phyloP scores from a whole-genome alignment of 1,140 invertebrate genomes.

The Pogonognathellus flavescens region DNA sequence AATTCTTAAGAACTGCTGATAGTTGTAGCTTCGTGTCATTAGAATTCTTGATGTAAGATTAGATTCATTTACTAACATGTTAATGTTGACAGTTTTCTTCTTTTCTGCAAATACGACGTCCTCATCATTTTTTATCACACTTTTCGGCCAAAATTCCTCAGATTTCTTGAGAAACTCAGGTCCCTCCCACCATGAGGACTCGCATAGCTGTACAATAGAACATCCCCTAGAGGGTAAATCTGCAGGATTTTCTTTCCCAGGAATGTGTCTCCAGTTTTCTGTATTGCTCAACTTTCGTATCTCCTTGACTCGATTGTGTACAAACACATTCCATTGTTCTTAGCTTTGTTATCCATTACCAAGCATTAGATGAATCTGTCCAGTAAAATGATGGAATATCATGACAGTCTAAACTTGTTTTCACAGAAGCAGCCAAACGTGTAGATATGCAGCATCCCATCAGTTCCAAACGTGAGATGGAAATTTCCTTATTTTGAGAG shows the following conservation, averaged over 20 bases:
- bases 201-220: background rate
- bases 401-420: background rate
- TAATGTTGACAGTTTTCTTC: too few relatives aligned
- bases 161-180: background rate
- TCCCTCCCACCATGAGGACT: background rate
- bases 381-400: slow-evolving; percentile 57
- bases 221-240: background rate
- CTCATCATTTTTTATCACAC: background rate
- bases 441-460: slow-evolving; percentile 69
- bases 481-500: slow-evolving; percentile 15
- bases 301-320: slow-evolving; percentile 62
- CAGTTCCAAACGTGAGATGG: slow-evolving; percentile 70
- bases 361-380: slow-evolving; percentile 67
- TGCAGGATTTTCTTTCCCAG: background rate
- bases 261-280: background rate
- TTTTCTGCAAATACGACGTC: background rate
- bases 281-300: background rate
- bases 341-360: slow-evolving; percentile 66
- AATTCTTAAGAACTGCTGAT: background rate
- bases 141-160: background rate
- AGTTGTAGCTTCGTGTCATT: background rate
- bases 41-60: background rate
- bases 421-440: slow-evolving; percentile 60
- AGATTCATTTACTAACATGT: too few relatives aligned
- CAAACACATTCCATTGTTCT: slow-evolving; percentile 61